Evolutionary conservation across 2,888 invertebrate species (phyloP).

Genomic region (Allophyes oxyacanthae): DNA sequence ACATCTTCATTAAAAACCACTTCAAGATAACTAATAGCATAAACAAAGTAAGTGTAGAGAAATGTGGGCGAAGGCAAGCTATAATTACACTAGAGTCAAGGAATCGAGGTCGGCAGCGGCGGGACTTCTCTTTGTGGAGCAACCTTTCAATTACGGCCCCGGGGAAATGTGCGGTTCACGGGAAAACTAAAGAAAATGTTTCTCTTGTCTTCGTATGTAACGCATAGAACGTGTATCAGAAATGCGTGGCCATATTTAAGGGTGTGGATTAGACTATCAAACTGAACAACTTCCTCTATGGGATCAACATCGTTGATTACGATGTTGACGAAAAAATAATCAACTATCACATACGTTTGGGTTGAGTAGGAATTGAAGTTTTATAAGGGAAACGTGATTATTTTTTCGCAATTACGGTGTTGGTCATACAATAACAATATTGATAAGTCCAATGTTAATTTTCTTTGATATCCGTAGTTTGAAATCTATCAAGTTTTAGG

Average conservation of each 20-base stretch:
- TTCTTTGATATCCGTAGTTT: constrained; percentile 8
- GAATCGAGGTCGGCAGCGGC: constrained; percentile 66
- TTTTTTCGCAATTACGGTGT: too few species aligned
- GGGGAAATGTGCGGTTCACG: constrained; percentile 44
- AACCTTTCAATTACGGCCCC: constrained; percentile 61
- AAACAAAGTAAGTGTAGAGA: constrained; percentile 43
- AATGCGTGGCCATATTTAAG: neutral
- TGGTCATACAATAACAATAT: constrained; percentile 19
- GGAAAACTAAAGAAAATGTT: constrained; percentile 37
- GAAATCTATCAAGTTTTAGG: neutral
- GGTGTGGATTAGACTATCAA: too few species aligned
- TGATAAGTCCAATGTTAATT: constrained; percentile 26
- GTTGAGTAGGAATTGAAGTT: too few species aligned
- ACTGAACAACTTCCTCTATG: too few species aligned
- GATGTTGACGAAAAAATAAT: too few species aligned
- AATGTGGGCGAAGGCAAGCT: constrained; percentile 65
- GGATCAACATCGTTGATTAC: too few species aligned
- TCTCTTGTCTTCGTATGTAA: constrained; percentile 26
- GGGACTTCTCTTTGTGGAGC: constrained; percentile 62
- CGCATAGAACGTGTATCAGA: neutral
- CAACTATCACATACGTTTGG: too few species aligned
- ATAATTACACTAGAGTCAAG: constrained; percentile 71
- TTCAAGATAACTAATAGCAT: constrained; percentile 39
- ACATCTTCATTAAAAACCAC: neutral
- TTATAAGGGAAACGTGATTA: too few species aligned